phyloP scores from a whole-genome alignment of 2,888 invertebrate genomes.

The Holacanthella duospinosa region DNA sequence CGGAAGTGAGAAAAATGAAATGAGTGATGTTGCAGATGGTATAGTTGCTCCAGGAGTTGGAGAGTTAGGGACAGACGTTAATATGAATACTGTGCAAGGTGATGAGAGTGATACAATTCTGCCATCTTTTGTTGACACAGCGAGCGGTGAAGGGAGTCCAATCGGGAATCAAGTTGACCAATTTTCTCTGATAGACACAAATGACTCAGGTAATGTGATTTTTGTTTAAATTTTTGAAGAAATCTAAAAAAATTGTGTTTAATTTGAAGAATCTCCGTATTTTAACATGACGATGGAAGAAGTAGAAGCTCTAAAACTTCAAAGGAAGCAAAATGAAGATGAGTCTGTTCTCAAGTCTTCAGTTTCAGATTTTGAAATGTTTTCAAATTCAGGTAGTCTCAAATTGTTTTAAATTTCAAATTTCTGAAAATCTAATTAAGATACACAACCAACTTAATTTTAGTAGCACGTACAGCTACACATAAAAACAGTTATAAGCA shows the following conservation, averaged over 20 bases:
- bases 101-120: constrained; percentile 14
- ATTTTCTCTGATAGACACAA: constrained; percentile 14
- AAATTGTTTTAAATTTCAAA: not conserved
- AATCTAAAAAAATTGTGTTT: not conserved
- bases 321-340: constrained; percentile 29
- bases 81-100: not conserved
- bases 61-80: not conserved
- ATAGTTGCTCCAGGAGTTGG: not conserved
- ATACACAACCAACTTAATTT: too few species aligned
- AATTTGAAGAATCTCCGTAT: constrained; percentile 27
- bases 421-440: too few species aligned
- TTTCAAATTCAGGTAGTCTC: constrained; percentile 49
- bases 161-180: constrained; percentile 1
- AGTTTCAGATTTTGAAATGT: constrained; percentile 50
- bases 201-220: constrained; percentile 22
- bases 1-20: not conserved
- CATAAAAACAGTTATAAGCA: too few species aligned
- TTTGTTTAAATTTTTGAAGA: not conserved
- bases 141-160: constrained; percentile 30
- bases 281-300: constrained; percentile 37
- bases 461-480: too few species aligned
- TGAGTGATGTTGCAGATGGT: not conserved
- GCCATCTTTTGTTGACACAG: constrained; percentile 27
- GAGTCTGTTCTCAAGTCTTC: constrained; percentile 42
- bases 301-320: constrained; percentile 34